Evolutionary conservation across 2,888 invertebrate species (phyloP).

Genomic region (Cantharis lateralis): DNA sequence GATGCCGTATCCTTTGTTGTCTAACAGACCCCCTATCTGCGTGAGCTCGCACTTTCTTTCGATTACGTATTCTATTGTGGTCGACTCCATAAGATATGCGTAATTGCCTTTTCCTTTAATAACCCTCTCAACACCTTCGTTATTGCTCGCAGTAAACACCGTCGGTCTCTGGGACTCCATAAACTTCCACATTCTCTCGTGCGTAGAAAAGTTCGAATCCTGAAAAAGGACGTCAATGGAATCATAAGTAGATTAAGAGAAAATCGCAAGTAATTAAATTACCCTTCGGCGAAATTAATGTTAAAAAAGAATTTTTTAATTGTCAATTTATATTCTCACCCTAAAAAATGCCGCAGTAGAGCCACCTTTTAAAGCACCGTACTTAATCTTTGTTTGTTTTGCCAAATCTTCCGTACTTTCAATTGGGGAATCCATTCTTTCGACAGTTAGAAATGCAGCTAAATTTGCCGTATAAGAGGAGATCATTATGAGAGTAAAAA

Average conservation of each 20-base stretch:
- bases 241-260: conserved; percentile 2
- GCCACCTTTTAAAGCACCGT: conserved; percentile 91
- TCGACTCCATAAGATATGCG: conserved; percentile 97
- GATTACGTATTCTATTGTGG: conserved; percentile 92
- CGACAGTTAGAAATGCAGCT: conserved; percentile 91
- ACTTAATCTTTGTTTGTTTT: conserved; percentile 95
- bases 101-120: conserved; percentile 83
- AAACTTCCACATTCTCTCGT: conserved; percentile 94
- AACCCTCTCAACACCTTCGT: conserved; percentile 90
- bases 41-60: conserved; percentile 89
- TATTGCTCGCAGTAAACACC: conserved; percentile 84
- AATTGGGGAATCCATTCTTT: conserved; percentile 92
- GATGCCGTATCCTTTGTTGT: conserved; percentile 95
- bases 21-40: conserved; percentile 89
- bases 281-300: not conserved
- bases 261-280: not conserved
- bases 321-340: conserved; percentile 60
- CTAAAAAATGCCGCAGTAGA: conserved; percentile 94
- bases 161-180: conserved; percentile 89
- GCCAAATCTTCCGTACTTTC: conserved; percentile 95
- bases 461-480: conserved; percentile 96
- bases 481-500: conserved; percentile 93
- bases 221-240: conserved; percentile 51
- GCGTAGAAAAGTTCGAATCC: conserved; percentile 93
- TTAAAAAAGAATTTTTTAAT: not conserved